A percentile compares a stretch with the other conserved stretches of the same genome.
These are phyloP conservation scores for Lochmaea crataegi DNA, from an alignment of 2,888 invertebrate species.

Conservation along the genomic window DNA sequence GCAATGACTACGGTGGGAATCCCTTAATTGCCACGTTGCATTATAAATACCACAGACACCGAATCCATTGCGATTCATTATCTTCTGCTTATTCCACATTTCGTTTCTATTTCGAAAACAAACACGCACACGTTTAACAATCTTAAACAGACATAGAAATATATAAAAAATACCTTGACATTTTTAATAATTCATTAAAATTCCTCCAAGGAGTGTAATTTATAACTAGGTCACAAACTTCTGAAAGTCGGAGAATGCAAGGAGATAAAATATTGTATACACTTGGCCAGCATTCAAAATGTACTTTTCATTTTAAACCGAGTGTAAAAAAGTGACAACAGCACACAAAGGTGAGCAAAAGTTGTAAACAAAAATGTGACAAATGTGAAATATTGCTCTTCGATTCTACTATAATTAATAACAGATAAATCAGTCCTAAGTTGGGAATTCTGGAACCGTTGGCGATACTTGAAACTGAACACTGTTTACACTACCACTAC, in stretches of 20 bases:
- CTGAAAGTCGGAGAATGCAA: not conserved
- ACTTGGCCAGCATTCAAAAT: not conserved
- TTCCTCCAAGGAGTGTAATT: not conserved
- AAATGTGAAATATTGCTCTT: no score
- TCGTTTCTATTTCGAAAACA: slow-evolving; percentile 7
- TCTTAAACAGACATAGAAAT: not conserved
- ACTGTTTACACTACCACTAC: no score
- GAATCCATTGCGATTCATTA: slow-evolving; percentile 19
- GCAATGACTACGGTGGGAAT: slow-evolving; percentile 12
- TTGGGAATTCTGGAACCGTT: no score
- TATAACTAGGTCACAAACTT: slow-evolving; percentile 1
- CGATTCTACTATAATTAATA: no score
- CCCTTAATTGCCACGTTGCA: slow-evolving; percentile 4
- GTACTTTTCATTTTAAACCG: not conserved
- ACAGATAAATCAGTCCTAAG: no score
- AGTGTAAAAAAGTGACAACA: not conserved
- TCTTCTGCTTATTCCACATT: slow-evolving; percentile 4
- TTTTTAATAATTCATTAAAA: not conserved
- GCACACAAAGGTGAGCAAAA: no score
- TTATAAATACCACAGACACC: not conserved
- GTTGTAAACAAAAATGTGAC: no score
- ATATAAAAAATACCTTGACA: not conserved
- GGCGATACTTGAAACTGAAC: no score
- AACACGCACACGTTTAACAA: not conserved
- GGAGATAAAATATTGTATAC: slow-evolving; percentile 4